Conservation (phyloP, 2,113 vertebrate genomes). For the Lasiurus borealis region DNA sequence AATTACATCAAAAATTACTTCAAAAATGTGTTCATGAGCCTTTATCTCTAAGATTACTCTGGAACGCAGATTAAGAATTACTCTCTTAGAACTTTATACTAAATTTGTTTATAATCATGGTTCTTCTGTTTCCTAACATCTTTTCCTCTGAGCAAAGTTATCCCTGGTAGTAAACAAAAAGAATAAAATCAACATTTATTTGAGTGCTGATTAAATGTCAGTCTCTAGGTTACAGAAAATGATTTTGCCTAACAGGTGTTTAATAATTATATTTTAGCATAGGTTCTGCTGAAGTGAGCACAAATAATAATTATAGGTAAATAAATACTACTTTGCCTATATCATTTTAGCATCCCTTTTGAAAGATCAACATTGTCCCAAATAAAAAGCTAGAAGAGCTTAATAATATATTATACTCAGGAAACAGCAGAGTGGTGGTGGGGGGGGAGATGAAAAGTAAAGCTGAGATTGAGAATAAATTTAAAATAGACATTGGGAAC, state of each 20-base stretch:
- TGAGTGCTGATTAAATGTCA: not conserved
- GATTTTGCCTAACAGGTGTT: not conserved
- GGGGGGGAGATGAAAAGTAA: not conserved
- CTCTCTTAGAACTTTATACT: not conserved
- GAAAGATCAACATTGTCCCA: not conserved
- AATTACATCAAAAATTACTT: not conserved
- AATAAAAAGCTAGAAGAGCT: not conserved
- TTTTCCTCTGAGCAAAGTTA: not conserved
- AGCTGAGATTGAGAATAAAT: not conserved
- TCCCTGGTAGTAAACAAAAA: not conserved
- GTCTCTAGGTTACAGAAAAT: conserved; percentile 6
- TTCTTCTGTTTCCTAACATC: not conserved
- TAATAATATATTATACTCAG: not conserved
- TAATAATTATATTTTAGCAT: not conserved
- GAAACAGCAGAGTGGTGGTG: not conserved
- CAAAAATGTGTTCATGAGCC: not conserved
- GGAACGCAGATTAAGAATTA: not conserved
- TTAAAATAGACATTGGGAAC: not conserved
- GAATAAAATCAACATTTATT: not conserved
- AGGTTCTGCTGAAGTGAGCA: not conserved
- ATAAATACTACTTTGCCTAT: not conserved
- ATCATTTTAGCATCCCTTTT: conserved; percentile 14
- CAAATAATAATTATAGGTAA: not conserved
- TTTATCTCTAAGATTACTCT: not conserved
- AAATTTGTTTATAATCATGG: not conserved